Base-by-base conservation (phyloP, 2,113 vertebrate species). In the Gymnocephalus cernua region DNA sequence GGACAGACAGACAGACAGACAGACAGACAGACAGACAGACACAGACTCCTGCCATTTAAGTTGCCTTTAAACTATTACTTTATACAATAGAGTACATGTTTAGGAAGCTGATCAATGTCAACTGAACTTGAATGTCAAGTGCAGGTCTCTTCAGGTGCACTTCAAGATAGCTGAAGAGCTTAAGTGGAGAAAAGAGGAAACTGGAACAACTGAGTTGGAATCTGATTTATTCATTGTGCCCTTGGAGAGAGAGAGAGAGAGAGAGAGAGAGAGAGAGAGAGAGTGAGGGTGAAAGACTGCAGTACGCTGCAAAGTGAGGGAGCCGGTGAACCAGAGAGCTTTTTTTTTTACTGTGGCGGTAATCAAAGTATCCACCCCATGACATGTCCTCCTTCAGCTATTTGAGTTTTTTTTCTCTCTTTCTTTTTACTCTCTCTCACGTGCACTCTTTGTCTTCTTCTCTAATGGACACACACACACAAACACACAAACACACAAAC, bases 161-260 rank as follows among this genome's bases (percentile, higher is more conserved):
- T 97, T 95, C 50, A 97, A 97, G 92, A 92, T 93, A 80, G 94
- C 94, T 25, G 95, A 95, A 82, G 96, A 97, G 91, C 94, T 95
- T 80, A 97, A 99, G 87, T 95, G 96, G 23, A 95, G 96, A 90
- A 97, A 98, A 93, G 96, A 81, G 80, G 96, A 96, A 91, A 98
- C 98, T 64, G 96, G 96, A 95, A 97, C 96, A 88, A 97, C 95
- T 97, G 96, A 8, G 96, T 93, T 38, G 82, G 84, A 94, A 92
- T 82, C 61, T 78, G 83, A 88, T 89, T 90, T 93, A 93, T 87
- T 91, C 63, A 88, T 86, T 91, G 80, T 80, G 70, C 73, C 77
- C 86, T 82, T 77, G 47, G 79, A 85, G 54, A 66, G 75, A 67
- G 81, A 88, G 82, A 88, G 84, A 77, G 16, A 65, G 62, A n/a